A percentile compares a stretch with the other conserved stretches of the same genome.
Conservation (phyloP, 1,140 invertebrate genomes). For the Dendroctonus ponderosae region DNA sequence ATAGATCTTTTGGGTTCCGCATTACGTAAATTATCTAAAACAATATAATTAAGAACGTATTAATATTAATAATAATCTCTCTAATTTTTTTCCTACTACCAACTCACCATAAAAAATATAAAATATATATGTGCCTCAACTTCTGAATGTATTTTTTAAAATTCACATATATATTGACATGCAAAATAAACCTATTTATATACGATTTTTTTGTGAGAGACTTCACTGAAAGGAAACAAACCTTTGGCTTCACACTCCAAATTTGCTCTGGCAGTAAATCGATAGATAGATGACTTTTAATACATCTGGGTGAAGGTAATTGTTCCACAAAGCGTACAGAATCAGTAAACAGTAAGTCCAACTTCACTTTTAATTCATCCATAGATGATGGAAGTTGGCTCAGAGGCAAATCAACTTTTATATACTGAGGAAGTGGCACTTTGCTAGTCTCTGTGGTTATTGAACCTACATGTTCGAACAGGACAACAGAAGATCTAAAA, state of each 20-base stretch:
- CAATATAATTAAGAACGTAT: not conserved
- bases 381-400: not conserved
- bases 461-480: slow-evolving; percentile 36
- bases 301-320: slow-evolving; percentile 66
- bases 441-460: slow-evolving; percentile 7
- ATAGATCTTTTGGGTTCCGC: slow-evolving; percentile 91
- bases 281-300: slow-evolving; percentile 80
- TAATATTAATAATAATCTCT: not conserved
- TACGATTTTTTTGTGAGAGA: too few relatives aligned
- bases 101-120: too few relatives aligned
- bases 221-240: slow-evolving; percentile 41
- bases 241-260: slow-evolving; percentile 69
- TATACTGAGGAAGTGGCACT: not conserved
- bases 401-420: slow-evolving; percentile 2
- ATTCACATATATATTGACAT: too few relatives aligned
- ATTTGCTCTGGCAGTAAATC: slow-evolving; percentile 68
- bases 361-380: not conserved
- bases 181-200: too few relatives aligned
- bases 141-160: too few relatives aligned
- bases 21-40: slow-evolving; percentile 84
- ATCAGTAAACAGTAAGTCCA: slow-evolving; percentile 49
- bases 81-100: not conserved
- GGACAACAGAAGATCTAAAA: slow-evolving; percentile 36
- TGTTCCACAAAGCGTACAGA: slow-evolving; percentile 69
- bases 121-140: too few relatives aligned